phyloP scores from a whole-genome alignment of 2,888 invertebrate species.

The Phrixothrix hirtus region DNA sequence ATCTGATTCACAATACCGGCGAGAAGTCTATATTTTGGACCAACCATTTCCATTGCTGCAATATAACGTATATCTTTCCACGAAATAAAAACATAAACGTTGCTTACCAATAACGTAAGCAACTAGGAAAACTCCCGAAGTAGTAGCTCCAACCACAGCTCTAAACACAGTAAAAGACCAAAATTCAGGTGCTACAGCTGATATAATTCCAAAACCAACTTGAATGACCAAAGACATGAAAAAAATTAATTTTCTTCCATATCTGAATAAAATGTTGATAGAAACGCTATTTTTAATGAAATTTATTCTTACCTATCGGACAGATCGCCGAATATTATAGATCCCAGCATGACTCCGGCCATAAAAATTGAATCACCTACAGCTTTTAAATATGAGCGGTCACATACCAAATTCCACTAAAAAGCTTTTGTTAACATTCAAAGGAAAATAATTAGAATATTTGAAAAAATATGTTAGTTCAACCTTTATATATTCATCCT shows the following conservation, averaged over 20 bases:
- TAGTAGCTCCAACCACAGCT: constrained; percentile 72
- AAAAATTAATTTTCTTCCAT: constrained; percentile 72
- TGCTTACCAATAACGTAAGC: constrained; percentile 72
- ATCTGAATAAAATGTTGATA: constrained; percentile 48
- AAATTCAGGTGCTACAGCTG: constrained; percentile 70
- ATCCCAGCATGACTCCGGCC: constrained; percentile 74
- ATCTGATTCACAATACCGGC: constrained; percentile 74
- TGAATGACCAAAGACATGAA: constrained; percentile 72
- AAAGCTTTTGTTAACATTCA: no score
- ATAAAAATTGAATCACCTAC: constrained; percentile 71
- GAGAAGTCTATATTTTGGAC: constrained; percentile 67
- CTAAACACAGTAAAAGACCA: constrained; percentile 68
- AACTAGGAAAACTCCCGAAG: constrained; percentile 76
- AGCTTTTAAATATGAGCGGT: constrained; percentile 64
- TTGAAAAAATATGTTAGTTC: no score
- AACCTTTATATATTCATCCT: no score
- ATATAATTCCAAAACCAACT: constrained; percentile 68
- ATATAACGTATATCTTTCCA: not conserved
- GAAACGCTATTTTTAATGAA: not conserved
- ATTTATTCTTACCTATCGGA: constrained; percentile 61
- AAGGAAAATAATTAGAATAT: no score
- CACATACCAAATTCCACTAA: constrained; percentile 71
- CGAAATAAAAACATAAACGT: not conserved
- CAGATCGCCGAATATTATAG: constrained; percentile 71
- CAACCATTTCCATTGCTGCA: constrained; percentile 70